These are phyloP conservation scores for Mylabris sibirica DNA, from an alignment of 2,888 invertebrate genomes.

Conservation along the genomic window DNA sequence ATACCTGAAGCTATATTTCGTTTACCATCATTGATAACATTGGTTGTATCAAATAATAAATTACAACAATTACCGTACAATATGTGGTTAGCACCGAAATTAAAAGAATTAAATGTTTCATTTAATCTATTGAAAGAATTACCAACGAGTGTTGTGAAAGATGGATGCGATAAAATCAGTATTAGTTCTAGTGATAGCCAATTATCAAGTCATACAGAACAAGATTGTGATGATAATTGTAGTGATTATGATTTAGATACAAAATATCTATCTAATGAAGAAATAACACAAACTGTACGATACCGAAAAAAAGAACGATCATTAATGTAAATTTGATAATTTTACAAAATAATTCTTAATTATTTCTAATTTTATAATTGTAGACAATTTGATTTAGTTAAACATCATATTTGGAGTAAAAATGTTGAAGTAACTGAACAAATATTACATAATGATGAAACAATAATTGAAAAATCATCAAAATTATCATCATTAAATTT, in stretches of 20 bases:
- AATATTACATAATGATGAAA: constrained; percentile 67
- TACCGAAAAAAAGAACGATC: constrained; percentile 58
- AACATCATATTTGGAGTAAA: constrained; percentile 80
- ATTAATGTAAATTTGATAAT: constrained; percentile 54
- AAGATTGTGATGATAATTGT: constrained; percentile 52
- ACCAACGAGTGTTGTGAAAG: constrained; percentile 64
- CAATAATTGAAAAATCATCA: constrained; percentile 68
- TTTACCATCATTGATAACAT: constrained; percentile 76
- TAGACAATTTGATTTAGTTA: constrained; percentile 71
- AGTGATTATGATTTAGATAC: constrained; percentile 54
- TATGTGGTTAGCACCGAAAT: constrained; percentile 85
- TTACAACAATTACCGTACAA: constrained; percentile 81
- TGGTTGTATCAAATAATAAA: constrained; percentile 96
- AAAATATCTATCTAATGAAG: constrained; percentile 50
- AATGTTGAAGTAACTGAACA: constrained; percentile 73
- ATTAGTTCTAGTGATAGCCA: constrained; percentile 61
- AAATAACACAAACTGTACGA: constrained; percentile 50
- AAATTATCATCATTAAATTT: constrained; percentile 81
- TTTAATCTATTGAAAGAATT: constrained; percentile 86
- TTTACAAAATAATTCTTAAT: neutral
- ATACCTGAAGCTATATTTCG: constrained; percentile 84
- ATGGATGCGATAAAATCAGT: constrained; percentile 58
- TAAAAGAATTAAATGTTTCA: constrained; percentile 88
- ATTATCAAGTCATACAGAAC: constrained; percentile 57
- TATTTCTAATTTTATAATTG: neutral